Conservation (phyloP, 2,113 vertebrate species). For the Sinocyclocheilus anophthalmus region DNA sequence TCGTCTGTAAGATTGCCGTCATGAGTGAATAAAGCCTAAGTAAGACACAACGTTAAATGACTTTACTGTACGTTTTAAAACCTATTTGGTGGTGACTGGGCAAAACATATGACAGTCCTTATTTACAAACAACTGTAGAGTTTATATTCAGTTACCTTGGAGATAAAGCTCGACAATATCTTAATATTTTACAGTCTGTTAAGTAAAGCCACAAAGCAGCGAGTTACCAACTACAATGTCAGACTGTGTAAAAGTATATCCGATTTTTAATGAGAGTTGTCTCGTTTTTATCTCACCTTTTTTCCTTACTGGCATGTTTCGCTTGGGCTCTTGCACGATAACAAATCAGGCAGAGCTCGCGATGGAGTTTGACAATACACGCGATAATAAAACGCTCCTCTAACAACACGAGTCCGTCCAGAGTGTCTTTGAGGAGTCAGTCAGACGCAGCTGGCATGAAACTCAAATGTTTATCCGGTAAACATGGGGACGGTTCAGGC, state of each 20-base stretch:
- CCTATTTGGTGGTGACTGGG: neutral
- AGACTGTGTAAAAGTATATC: neutral
- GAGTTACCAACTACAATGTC: neutral
- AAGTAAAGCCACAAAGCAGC: neutral
- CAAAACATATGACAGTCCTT: neutral
- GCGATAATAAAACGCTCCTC: conserved; percentile 25
- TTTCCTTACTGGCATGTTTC: conserved; percentile 88
- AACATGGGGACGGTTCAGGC: conserved; percentile 27
- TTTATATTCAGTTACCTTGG: neutral
- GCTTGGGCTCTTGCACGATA: conserved; percentile 47
- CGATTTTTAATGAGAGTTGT: neutral
- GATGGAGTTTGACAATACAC: conserved; percentile 28
- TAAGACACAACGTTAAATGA: neutral
- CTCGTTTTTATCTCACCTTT: conserved; percentile 80
- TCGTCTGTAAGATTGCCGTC: neutral
- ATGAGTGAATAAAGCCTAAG: neutral
- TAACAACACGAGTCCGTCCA: conserved; percentile 8
- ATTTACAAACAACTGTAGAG: neutral
- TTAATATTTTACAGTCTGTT: neutral
- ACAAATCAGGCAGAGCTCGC: conserved; percentile 47
- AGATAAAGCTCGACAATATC: neutral
- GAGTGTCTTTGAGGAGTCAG: conserved; percentile 28
- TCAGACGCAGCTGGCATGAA: conserved; percentile 43
- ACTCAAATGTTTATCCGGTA: conserved; percentile 42
- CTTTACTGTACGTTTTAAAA: neutral